phyloP scores from a whole-genome alignment of 2,888 invertebrate species.

The Timandra comae region DNA sequence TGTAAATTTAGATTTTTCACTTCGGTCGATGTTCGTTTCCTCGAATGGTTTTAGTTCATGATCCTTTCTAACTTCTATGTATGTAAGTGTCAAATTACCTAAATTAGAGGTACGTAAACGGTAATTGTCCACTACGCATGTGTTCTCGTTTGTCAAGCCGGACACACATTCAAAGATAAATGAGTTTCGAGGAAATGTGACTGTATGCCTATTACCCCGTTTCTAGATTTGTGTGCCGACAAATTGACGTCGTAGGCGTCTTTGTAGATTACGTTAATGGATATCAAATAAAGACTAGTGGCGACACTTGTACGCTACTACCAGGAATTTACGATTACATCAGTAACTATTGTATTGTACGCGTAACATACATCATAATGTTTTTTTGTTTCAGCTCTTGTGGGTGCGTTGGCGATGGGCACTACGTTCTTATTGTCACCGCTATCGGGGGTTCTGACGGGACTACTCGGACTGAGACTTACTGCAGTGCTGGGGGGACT shows the following conservation, averaged over 20 bases:
- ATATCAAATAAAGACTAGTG: conserved; percentile 23
- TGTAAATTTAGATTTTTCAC: conserved; percentile 35
- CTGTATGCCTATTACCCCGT: conserved; percentile 4
- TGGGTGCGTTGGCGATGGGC: conserved; percentile 91
- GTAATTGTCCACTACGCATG: too few species aligned
- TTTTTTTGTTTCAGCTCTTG: conserved; percentile 84
- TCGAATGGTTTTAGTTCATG: conserved; percentile 5
- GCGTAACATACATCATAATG: too few species aligned
- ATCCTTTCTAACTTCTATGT: conserved; percentile 10
- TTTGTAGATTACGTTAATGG: conserved; percentile 18
- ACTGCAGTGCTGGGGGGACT: conserved; percentile 91
- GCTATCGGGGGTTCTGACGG: conserved; percentile 90
- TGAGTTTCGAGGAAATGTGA: conserved; percentile 20
- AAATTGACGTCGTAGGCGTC: conserved; percentile 23
- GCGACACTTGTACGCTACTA: too few species aligned
- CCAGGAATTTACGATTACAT: too few species aligned
- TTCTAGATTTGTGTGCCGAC: conserved; percentile 20
- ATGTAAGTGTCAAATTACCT: conserved; percentile 1
- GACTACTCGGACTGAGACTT: conserved; percentile 87
- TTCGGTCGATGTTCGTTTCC: conserved; percentile 9
- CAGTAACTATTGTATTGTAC: too few species aligned
- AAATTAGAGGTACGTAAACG: too few species aligned
- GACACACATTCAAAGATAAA: conserved; percentile 4
- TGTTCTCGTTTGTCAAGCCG: neutral
- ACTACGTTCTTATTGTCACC: conserved; percentile 93